Evolutionary conservation across 2,888 invertebrate species (phyloP), one percentile per base, ranked within the genome.

Genomic region (Drosophila putrida): DNA sequence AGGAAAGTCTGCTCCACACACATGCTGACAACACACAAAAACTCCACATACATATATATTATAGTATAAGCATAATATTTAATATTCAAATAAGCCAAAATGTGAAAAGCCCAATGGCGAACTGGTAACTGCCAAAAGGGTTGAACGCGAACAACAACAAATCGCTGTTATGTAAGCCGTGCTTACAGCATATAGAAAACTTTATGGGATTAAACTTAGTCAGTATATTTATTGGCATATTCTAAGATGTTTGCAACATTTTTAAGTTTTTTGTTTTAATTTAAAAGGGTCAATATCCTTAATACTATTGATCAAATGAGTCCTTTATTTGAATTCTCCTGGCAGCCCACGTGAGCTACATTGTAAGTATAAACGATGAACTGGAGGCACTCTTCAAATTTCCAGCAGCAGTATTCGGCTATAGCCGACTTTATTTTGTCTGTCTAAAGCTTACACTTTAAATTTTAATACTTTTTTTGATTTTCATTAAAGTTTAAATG

Each of bases 61-160:
- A 54, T 20, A 54, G 28, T 33, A 54, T 54, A 33, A 54, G 44
- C 27, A 69, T 72, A 76, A 84, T 87, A 85, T 71, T 76, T 78
- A 84, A 87, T 82, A 84, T 84, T 87, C 85, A 84, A 87, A 84
- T 87, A 75, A 72, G 75, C 66, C 43, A 50, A 55, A 60, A 33
- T 60, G 62, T 39, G 55, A 59, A 64, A 49, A 55, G 38, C 46
- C 55, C 51, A 60, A 4, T 44, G 74, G 53, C 27, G 59, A 39
- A 47, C 47, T 50, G 62, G 35, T 35, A 43, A 49, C 27, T 55
- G 35, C 36, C 15, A 46, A 60, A 61, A 60, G 75, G 69, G 27
- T 66, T 39, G 43, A 50, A 55, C 20, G 33, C 25, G 28, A 53
- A 39, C 43, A 43, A 20, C 15, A 31, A 20, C 35, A 41, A 31